Evolutionary conservation across 2,113 vertebrate species (phyloP).

Genomic region (Ivindomyrus marchei): DNA sequence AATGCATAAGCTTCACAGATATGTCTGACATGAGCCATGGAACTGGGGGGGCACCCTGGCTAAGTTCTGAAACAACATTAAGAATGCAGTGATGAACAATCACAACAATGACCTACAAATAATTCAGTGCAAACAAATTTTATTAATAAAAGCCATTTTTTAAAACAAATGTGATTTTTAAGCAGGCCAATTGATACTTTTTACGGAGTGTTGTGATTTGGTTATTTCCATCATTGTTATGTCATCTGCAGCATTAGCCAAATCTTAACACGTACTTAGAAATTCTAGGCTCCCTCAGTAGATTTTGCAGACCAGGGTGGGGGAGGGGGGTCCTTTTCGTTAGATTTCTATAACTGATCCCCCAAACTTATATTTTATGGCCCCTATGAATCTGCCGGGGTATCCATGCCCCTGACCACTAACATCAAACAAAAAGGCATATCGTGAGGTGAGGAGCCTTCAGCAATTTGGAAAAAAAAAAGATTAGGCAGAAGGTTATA

Average conservation of each 20-base stretch:
- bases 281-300: too few relatives aligned
- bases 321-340: not conserved
- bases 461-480: not conserved
- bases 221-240: not conserved
- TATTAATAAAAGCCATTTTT: not conserved
- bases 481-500: not conserved
- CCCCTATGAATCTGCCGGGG: not conserved
- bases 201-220: not conserved
- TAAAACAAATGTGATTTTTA: not conserved
- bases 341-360: not conserved
- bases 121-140: not conserved
- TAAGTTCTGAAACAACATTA: not conserved
- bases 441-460: not conserved
- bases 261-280: not conserved
- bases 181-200: not conserved
- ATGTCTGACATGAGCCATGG: not conserved
- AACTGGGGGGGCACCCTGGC: not conserved
- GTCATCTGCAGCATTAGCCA: not conserved
- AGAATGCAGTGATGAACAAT: not conserved
- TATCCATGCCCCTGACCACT: not conserved
- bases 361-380: not conserved
- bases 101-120: not conserved
- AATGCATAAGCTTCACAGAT: not conserved
- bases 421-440: not conserved
- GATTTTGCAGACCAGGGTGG: not conserved